Base-by-base conservation (phyloP, 2,888 invertebrate species). In the Coremacera marginata region DNA sequence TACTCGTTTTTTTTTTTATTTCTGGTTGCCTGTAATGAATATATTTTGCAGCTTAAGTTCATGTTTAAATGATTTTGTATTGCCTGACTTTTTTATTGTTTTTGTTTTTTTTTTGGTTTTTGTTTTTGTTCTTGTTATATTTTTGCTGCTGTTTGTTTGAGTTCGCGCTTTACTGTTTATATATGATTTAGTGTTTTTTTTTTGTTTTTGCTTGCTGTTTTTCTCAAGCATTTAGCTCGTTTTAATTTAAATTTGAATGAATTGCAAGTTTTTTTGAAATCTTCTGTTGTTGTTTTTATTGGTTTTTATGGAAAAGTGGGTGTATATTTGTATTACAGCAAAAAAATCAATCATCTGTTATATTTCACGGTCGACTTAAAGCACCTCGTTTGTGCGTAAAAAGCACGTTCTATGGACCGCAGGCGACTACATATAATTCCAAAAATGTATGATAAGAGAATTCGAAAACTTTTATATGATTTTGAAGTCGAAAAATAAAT, bases 331-430 rank as follows among this genome's bases (percentile, higher is more conserved):
- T 62, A 34, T 72, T 16, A 2, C 27, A 68, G 11, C 22, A 68
- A 68, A 55, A 57, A 62, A 73, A 27, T 8, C 73, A 73, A 60
- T 63, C 63, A 65, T 65, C 57, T 71, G 65, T n/a, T n/a, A n/a
- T 65, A 76, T 76, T 76, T 76, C 67, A 76, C 65, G 76, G 70
- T 76, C 71, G 76, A 76, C 67, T 76, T 65, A 37, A 51, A 37
- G 71, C 19, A 25, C 55, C 22, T 14, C 31, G 51, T 57, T 27
- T 49, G 16, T 37, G 34, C 71, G 25, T 22, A 2, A 19, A 65
- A 55, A 37, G 71, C 71, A 71, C 60, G 71, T 71, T 71, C 71
- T 55, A 19, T 34, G 31, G n/a, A 25, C 9, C 8, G 25, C 57
- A 27, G 14, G 27, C 27, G 25, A 27, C 1, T 27, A 14, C 60